Evolutionary conservation across 2,888 invertebrate species (phyloP), one percentile per base, ranked within the genome.

Genomic region (Drosophila limbata): DNA sequence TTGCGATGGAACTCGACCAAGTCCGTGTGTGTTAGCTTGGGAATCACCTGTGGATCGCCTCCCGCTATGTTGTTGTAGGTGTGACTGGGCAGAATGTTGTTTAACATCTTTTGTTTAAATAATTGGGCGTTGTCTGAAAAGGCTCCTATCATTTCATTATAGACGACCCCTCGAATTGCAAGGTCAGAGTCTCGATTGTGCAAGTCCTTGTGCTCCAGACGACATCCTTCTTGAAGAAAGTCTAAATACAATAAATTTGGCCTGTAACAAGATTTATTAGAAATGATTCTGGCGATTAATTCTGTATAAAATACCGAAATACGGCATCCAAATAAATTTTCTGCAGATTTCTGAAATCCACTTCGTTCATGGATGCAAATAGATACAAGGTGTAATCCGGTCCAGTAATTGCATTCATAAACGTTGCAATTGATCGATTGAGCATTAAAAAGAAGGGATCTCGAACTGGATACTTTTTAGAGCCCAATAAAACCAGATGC

Each of bases 381-480:
- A 98, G 98, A 92, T 98, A 98, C 89, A 98, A 95, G 0, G 98
- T 98, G 91, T 96, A 98, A 92, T 99, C 98, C 3, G 93, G 92
- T 0, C 97, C 97, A 3, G 98, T 99, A 93, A 98, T 94, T 0
- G 98, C 98, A 93, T 99, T 99, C 97, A 99, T 98, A 89, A 98
- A 98, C 0, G 98, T 98, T 0, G 98, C 97, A 73, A 98, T 92
- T 0, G 98, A 98, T 50, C 98, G 93, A 80, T 96, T 97, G 0
- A 98, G 92, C 98, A 99, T 99, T 94, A 98, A 98, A 89, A 98
- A 97, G 91, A 98, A 99, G 0, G 98, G 98, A 94, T 99, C 98
- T 71, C 98, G 93, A 1, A 97, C 96, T 0, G 98, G 98, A 93
- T 95, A 99, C 81, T 95, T 95, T 79, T 96, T 93, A 0, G 98